Percentiles rank a stretch among this genome's conserved stretches.
Conservation (phyloP, 2,113 vertebrate genomes). For the Mungos mungo region DNA sequence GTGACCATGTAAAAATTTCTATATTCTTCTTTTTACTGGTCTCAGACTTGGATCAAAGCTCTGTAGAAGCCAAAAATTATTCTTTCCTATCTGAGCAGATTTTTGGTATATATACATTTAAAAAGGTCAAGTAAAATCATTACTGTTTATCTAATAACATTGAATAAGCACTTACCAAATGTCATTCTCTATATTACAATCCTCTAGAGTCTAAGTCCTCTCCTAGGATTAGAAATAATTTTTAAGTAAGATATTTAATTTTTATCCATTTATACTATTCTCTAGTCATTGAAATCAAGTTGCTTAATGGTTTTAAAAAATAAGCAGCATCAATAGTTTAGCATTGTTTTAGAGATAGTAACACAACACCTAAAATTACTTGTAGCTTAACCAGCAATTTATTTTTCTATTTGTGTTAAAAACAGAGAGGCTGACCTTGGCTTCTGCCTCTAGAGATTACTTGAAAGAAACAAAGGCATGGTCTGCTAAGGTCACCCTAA, state of each 20-base stretch:
- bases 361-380: not conserved
- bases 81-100: not conserved
- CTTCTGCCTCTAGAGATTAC: slow-evolving; percentile 54
- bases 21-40: not conserved
- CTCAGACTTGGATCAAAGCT: not conserved
- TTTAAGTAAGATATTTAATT: not conserved
- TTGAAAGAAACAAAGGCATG: slow-evolving; percentile 58
- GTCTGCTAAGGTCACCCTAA: slow-evolving; percentile 63
- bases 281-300: not conserved
- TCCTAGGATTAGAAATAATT: not conserved
- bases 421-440: slow-evolving; percentile 54
- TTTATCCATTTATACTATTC: not conserved
- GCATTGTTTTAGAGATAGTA: not conserved
- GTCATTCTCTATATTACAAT: not conserved
- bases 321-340: not conserved
- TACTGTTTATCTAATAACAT: not conserved
- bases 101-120: not conserved
- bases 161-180: not conserved
- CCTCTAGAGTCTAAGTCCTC: not conserved
- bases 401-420: slow-evolving; percentile 73
- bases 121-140: not conserved
- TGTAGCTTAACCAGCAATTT: slow-evolving; percentile 61
- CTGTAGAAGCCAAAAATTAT: not conserved
- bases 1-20: not conserved
- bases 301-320: slow-evolving; percentile 2